Conservation (phyloP, 2,888 invertebrate genomes). For the Leuctra nigra region DNA sequence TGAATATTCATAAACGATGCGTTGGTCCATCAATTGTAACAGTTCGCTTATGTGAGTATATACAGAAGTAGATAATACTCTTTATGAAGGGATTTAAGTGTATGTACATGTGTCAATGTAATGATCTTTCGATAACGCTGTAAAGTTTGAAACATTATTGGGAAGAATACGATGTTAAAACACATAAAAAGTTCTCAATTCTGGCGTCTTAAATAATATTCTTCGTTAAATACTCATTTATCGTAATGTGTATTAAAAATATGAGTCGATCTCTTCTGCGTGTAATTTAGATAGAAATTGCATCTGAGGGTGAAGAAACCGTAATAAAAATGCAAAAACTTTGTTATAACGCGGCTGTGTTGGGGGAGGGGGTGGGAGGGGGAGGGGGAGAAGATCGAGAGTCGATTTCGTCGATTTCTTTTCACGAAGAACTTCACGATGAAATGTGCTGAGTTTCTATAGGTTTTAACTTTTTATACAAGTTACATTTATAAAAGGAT, state of each 20-base stretch:
- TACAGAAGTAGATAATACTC: no score
- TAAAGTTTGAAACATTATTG: no score
- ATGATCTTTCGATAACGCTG: no score
- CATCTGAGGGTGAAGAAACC: slow-evolving; percentile 12
- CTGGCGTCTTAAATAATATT: no score
- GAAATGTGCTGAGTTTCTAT: slow-evolving; percentile 6
- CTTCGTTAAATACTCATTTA: neutral
- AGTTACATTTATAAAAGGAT: neutral
- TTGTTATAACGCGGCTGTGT: neutral
- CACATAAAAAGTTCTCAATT: no score
- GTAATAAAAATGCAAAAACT: slow-evolving; percentile 26
- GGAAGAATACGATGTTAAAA: no score
- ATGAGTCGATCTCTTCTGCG: slow-evolving; percentile 9
- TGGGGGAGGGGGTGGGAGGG: slow-evolving; percentile 2
- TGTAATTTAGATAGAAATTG: slow-evolving; percentile 18
- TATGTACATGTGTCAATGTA: no score
- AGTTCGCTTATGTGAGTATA: no score
- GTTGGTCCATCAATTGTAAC: no score
- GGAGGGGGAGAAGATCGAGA: slow-evolving; percentile 23
- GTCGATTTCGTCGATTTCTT: slow-evolving; percentile 17
- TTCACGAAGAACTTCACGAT: slow-evolving; percentile 4
- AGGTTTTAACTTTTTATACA: neutral
- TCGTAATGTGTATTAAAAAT: slow-evolving; percentile 12
- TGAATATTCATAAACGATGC: no score
- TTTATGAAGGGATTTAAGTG: no score